A percentile compares a stretch with the other conserved stretches of the same genome.
Conservation (phyloP, 2,113 vertebrate genomes). For the Thryonomys swinderianus region DNA sequence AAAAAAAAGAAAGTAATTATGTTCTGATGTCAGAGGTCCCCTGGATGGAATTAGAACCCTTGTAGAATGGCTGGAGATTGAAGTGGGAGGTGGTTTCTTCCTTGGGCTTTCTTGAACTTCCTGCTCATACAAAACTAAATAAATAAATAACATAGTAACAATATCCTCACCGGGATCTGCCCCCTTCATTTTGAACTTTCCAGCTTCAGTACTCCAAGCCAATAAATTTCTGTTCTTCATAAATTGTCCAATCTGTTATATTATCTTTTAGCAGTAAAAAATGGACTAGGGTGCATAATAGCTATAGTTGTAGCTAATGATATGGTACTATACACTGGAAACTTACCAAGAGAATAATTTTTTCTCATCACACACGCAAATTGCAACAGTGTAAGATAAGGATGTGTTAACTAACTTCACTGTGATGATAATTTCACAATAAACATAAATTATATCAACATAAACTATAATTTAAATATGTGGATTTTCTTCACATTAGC, state of each 20-base stretch:
- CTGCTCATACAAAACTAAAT: neutral
- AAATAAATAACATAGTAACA: neutral
- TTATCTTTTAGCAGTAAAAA: neutral
- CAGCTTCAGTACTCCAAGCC: neutral
- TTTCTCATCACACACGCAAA: neutral
- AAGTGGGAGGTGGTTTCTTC: neutral
- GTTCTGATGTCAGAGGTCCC: neutral
- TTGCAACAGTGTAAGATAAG: neutral
- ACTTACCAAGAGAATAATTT: neutral
- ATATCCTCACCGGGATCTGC: neutral
- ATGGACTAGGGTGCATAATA: neutral
- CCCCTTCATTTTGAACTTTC: neutral
- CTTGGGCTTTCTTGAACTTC: neutral
- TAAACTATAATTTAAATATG: neutral
- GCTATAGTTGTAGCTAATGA: neutral
- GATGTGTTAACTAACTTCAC: neutral
- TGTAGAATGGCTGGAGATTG: neutral
- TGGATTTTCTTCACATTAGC: neutral
- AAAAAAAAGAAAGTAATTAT: too few species aligned
- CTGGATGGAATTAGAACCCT: neutral
- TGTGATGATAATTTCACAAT: neutral
- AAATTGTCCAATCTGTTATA: neutral
- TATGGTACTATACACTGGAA: neutral
- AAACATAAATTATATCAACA: neutral
- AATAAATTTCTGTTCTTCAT: neutral